These are phyloP conservation scores for Ornithoptera priamus DNA, from an alignment of 2,888 invertebrate species.

Conservation along the genomic window DNA sequence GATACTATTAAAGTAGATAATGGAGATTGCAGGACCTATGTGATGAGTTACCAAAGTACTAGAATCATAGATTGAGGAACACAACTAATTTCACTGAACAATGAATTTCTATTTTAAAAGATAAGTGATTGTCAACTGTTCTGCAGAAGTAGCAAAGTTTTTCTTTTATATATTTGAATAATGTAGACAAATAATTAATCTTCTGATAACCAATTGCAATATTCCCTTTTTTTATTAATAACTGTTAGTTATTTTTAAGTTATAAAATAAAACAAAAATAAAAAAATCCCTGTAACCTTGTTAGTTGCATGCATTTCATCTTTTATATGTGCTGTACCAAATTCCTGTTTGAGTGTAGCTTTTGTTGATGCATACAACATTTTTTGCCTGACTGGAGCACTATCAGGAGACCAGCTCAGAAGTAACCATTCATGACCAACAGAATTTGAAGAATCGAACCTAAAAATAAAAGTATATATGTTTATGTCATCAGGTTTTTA, in stretches of 20 bases:
- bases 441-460: constrained; percentile 88
- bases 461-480: constrained; percentile 46
- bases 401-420: constrained; percentile 97
- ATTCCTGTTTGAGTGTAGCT: constrained; percentile 97
- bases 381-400: constrained; percentile 93
- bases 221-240: no score
- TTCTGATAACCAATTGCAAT: background rate
- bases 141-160: no score
- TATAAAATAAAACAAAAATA: background rate
- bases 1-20: no score
- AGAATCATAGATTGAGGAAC: no score
- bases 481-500: background rate
- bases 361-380: constrained; percentile 99
- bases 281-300: constrained; percentile 66
- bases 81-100: no score
- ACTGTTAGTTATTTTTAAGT: background rate
- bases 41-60: no score
- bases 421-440: constrained; percentile 95
- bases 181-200: background rate
- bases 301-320: constrained; percentile 96
- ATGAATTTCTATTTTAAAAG: no score
- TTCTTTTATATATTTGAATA: no score
- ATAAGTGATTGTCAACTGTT: no score
- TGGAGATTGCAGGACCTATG: no score
- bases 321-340: constrained; percentile 95